Base-by-base conservation (phyloP, 1,140 invertebrate genomes). In the Scaptomyza hsui region DNA sequence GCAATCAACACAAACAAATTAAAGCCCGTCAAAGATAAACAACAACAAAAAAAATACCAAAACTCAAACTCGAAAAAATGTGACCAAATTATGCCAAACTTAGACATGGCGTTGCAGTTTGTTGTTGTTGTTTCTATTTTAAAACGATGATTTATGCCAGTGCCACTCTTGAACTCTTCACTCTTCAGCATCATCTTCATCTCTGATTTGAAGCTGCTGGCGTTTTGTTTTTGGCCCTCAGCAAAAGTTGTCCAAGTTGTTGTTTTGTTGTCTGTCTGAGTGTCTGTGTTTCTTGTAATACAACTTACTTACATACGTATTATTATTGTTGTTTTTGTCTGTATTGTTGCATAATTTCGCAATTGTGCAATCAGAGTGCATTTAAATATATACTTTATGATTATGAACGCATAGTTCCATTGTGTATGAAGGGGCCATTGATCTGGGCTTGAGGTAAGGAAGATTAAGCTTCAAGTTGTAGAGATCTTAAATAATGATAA, bases 61-160 rank as follows among this genome's bases (percentile, higher is more conserved):
- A 49, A 35, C 55, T 56, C 13, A 32, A 32, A 32, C 9, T 3
- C 29, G 51, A 55, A 72, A 19, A 65, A 32, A 78, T 75, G 55
- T 72, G 73, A 61, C 61, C 71, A 82, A 83, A 83, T 82, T 72
- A 78, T 83, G 71, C 69, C 75, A 82, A 82, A 82, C 44, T 45
- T 83, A 62, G 21, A 42, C 21, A 26, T 37, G 37, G 62, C 41
- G 56, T 78, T 70, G 59, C 59, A 61, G 51, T 60, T 26, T 42
- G 59, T 32, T 70, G 56, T 24, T 44, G 49, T 60, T 61, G 13
- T 56, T 57, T 29, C 12, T 68, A 39, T 13, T 57, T 21, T 49
- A 21, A 7, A 49, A 45, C 69, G 60, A 69, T 80, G 72, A 76
- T 86, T 86, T 80, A 77, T 76, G 68, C 72, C 80, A 85, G 72